Conservation (phyloP, 2,888 invertebrate genomes). For the Malthinus flaveolus region DNA sequence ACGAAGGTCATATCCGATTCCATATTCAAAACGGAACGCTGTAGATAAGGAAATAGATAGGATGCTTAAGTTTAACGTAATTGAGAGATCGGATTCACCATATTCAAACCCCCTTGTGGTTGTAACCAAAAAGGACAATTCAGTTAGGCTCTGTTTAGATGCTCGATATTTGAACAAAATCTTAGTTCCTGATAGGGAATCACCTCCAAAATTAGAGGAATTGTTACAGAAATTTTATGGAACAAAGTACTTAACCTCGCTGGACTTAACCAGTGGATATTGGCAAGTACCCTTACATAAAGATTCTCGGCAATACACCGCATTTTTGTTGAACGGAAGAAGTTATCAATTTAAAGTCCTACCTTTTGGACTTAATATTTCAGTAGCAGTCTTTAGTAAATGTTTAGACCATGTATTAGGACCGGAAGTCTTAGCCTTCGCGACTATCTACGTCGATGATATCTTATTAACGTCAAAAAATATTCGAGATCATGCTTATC, state of each 20-base stretch:
- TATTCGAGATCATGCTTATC: constrained; percentile 24
- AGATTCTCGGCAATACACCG: no score
- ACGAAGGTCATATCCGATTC: constrained; percentile 7
- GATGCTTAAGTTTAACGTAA: not conserved
- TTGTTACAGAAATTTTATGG: no score
- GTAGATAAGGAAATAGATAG: constrained; percentile 2
- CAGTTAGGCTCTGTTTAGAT: constrained; percentile 1
- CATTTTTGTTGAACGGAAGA: no score
- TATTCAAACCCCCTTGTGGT: constrained; percentile 7
- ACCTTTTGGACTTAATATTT: no score
- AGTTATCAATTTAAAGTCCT: no score
- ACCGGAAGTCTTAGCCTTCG: constrained; percentile 19
- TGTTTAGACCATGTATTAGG: constrained; percentile 25
- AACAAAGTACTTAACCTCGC: no score
- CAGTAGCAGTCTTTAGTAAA: no score
- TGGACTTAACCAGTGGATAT: no score
- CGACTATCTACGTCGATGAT: constrained; percentile 24
- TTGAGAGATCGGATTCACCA: not conserved
- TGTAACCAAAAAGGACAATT: not conserved
- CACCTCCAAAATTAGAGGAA: no score
- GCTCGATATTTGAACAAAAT: constrained; percentile 14
- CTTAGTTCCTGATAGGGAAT: constrained; percentile 18
- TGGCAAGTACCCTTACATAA: no score
- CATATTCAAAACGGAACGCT: constrained; percentile 2
- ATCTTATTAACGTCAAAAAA: no score